Conservation (phyloP, 2,797 vertebrate species). For the Darevskia mixta region DNA sequence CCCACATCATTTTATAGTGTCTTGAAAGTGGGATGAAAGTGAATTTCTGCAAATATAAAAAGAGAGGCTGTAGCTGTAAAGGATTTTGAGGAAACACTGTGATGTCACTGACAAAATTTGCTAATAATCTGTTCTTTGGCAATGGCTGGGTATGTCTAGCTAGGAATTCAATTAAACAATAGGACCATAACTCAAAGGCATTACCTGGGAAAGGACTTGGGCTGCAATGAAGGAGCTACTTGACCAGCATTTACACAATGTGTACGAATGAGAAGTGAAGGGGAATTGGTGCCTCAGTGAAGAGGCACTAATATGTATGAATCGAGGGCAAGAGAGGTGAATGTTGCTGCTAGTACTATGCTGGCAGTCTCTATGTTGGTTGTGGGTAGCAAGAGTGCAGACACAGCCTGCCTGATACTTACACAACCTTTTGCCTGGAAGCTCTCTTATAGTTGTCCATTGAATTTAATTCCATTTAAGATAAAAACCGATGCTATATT, state of each 20-base stretch:
- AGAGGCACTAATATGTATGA: background rate
- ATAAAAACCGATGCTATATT: background rate
- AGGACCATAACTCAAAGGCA: background rate
- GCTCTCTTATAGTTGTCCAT: too few relatives aligned
- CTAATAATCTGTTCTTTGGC: background rate
- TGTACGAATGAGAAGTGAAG: background rate
- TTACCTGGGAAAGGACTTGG: background rate
- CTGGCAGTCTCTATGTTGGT: background rate
- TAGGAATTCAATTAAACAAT: background rate
- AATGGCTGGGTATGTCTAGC: too few relatives aligned
- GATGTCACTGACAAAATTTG: background rate
- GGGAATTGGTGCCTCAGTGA: background rate
- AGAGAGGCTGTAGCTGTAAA: background rate
- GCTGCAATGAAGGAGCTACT: background rate
- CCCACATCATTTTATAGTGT: background rate
- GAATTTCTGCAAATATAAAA: background rate
- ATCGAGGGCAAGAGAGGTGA: background rate
- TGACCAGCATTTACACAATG: background rate
- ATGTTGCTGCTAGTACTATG: background rate
- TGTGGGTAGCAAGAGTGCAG: too few relatives aligned
- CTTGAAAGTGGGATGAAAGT: background rate
- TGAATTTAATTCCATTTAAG: background rate
- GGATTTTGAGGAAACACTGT: background rate
- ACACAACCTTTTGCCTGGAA: background rate
- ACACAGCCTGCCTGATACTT: background rate